Conservation (phyloP, 2,888 invertebrate genomes). For the Piscicola geometra region DNA sequence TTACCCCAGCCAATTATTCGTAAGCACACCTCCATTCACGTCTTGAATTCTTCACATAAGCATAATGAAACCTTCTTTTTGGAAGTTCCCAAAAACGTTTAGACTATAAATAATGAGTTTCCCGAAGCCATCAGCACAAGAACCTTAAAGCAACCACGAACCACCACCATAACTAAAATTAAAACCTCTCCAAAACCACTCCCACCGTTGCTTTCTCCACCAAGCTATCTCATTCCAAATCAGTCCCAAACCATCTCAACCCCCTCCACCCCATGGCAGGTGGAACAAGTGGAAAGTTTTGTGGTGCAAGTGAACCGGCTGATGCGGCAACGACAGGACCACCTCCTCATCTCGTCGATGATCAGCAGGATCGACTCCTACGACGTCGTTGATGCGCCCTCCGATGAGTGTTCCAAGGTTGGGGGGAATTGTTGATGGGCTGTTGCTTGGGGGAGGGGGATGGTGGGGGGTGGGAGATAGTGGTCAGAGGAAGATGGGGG, state of each 20-base stretch:
- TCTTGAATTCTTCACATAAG: too few relatives aligned
- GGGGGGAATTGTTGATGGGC: background rate
- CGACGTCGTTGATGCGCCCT: constrained; percentile 72
- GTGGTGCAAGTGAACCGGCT: constrained; percentile 74
- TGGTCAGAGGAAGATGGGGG: background rate
- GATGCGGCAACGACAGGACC: constrained; percentile 71
- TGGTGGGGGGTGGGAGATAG: background rate
- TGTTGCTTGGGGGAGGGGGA: background rate
- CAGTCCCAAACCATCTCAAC: background rate
- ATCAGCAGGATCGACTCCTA: constrained; percentile 77
- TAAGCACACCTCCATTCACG: too few relatives aligned
- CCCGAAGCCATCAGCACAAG: too few relatives aligned
- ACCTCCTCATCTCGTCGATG: constrained; percentile 70
- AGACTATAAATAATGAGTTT: too few relatives aligned
- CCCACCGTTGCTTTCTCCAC: background rate
- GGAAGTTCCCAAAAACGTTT: too few relatives aligned
- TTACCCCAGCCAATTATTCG: too few relatives aligned
- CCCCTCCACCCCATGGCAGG: constrained; percentile 57
- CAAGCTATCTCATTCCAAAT: background rate
- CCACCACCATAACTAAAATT: too few relatives aligned
- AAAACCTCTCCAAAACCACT: too few relatives aligned
- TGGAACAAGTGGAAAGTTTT: constrained; percentile 72
- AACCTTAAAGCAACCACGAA: too few relatives aligned
- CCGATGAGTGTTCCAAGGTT: constrained; percentile 56
- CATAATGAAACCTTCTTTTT: too few relatives aligned